Evolutionary conservation across 2,888 invertebrate species (phyloP).

Genomic region (Aproaerema taeniolella): DNA sequence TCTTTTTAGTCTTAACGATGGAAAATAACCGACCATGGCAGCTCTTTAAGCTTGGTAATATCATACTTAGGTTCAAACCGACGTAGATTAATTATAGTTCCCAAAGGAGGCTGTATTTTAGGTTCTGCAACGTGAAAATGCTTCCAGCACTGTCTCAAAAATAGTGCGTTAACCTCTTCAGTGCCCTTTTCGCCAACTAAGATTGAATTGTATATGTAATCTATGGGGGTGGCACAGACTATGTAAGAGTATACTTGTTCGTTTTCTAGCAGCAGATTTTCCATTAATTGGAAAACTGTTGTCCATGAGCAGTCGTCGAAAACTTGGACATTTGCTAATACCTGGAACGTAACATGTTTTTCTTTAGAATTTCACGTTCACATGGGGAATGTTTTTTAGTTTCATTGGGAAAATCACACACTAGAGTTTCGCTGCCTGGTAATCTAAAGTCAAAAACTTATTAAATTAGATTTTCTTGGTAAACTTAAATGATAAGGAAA

Average conservation of each 20-base stretch:
- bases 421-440: too few relatives aligned
- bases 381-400: too few relatives aligned
- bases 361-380: too few relatives aligned
- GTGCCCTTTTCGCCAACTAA: conserved; percentile 31
- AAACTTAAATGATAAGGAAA: too few relatives aligned
- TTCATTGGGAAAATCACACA: too few relatives aligned
- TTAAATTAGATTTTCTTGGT: too few relatives aligned
- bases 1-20: too few relatives aligned
- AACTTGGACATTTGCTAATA: conserved; percentile 58
- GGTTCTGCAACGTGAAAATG: conserved; percentile 24
- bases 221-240: conserved; percentile 48
- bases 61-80: conserved; percentile 43
- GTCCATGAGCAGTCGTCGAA: conserved; percentile 45
- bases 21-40: conserved; percentile 68
- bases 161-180: neutral
- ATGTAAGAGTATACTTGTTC: conserved; percentile 53
- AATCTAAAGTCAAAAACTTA: too few relatives aligned
- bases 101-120: conserved; percentile 28
- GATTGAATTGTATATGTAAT: conserved; percentile 54
- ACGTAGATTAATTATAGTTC: conserved; percentile 25
- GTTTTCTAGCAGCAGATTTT: conserved; percentile 36
- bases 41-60: conserved; percentile 42
- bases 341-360: too few relatives aligned
- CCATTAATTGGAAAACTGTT: conserved; percentile 49
- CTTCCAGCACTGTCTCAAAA: conserved; percentile 6